A percentile compares a stretch with the other conserved stretches of the same genome.
These are phyloP conservation scores for Poecile atricapillus DNA, from an alignment of 2,113 vertebrate genomes.

Conservation along the genomic window DNA sequence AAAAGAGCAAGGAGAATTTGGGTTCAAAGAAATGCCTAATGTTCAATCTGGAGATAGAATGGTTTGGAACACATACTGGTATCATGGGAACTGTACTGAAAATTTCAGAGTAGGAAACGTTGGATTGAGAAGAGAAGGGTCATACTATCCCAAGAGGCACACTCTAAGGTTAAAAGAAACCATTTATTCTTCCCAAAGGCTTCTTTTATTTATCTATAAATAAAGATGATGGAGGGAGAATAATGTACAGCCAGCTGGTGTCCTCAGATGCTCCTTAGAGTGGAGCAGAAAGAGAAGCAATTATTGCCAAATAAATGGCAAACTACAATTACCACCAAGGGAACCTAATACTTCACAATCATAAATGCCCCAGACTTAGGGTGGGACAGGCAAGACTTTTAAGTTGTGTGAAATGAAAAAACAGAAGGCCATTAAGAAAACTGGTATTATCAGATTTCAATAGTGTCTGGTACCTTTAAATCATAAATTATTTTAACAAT, in stretches of 20 bases:
- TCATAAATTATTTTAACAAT: neutral
- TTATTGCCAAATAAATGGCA: neutral
- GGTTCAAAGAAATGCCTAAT: neutral
- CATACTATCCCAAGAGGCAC: neutral
- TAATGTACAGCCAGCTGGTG: conserved; percentile 8
- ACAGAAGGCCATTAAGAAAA: neutral
- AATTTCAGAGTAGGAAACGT: neutral
- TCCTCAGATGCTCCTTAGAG: conserved; percentile 8
- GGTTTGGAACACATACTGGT: neutral
- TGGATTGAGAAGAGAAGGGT: neutral
- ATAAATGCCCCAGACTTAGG: neutral
- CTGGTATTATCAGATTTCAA: neutral
- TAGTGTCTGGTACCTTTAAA: neutral
- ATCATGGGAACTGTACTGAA: neutral
- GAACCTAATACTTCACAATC: neutral
- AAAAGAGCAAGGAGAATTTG: neutral
- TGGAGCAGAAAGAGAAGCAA: neutral
- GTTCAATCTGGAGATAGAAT: neutral
- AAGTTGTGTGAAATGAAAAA: neutral
- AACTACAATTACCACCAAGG: neutral
- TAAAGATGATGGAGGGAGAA: neutral
- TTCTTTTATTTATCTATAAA: conserved; percentile 17
- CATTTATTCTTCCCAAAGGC: neutral
- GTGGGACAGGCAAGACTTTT: neutral
- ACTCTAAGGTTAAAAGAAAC: neutral